Base-by-base conservation (phyloP, 1,140 invertebrate genomes). In the Carposina sasakii region DNA sequence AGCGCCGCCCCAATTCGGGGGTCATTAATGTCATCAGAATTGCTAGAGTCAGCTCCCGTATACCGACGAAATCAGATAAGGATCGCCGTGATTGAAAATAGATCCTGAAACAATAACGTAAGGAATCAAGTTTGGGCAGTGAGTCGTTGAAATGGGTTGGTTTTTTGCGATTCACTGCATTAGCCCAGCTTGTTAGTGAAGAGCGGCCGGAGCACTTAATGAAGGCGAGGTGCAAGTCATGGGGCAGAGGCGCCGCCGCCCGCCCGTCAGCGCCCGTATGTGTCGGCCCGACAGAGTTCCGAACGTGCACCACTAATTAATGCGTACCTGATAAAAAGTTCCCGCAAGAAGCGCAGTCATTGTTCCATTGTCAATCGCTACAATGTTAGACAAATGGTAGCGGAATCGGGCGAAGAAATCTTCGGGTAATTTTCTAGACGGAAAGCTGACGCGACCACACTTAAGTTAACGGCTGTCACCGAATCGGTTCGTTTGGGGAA, bases 141-240 rank as follows among this genome's bases (percentile, higher is more conserved):
- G 37, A 23, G 9, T 40, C 8, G 37, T 20, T 2, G 4, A 1
- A 21, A 21, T 6, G 34, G 9, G 13, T 3, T 16, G n/a, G 51
- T 46, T 54, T 75, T 83, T 83, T 78, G 77, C 79, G 79, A 83
- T 52, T 83, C 79, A 83, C 68, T 76, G 77, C 76, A 83, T 81
- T 81, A 81, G 68, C 74, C 63, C 39, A 73, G 74, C 79, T 83
- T 78, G 77, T 83, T 83, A 83, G 77, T 73, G 65, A 42, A 48
- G 45, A 41, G 51, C 33, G 52, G 46, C 51, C 54, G 48, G 45
- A 37, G 49, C 52, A 28, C 62, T 63, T 82, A 78, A 77, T 75
- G 73, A 78, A 73, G 66, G 63, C 53, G 59, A 64, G 63, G 28
- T 71, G 79, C 79, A 78, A 83, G 79, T 83, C 79, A 83, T 62